phyloP scores from a whole-genome alignment of 2,888 invertebrate genomes.

The Apoda limacodes region DNA sequence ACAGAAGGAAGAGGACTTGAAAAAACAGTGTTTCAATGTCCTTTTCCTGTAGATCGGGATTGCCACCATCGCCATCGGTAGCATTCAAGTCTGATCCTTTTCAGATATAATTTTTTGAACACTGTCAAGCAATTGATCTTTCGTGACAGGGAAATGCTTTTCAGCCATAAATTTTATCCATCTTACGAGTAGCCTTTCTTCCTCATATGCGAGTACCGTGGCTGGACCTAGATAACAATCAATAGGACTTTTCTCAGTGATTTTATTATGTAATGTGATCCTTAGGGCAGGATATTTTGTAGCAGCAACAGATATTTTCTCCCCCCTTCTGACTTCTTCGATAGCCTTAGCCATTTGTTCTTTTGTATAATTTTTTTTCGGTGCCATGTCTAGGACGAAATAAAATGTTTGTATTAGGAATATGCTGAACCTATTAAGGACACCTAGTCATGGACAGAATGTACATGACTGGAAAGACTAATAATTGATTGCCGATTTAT shows the following conservation, averaged over 20 bases:
- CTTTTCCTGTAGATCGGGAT: constrained; percentile 7
- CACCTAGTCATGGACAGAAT: constrained; percentile 9
- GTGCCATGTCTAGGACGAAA: constrained; percentile 15
- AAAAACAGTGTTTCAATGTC: constrained; percentile 2
- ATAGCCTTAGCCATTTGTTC: constrained; percentile 18
- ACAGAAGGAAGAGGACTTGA: no score
- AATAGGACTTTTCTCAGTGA: constrained; percentile 15
- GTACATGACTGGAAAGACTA: constrained; percentile 8
- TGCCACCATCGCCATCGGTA: constrained; percentile 5
- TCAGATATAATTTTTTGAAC: constrained; percentile 19
- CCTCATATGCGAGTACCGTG: constrained; percentile 18
- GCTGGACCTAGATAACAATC: constrained; percentile 16
- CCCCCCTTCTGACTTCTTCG: constrained; percentile 14
- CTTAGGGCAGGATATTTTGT: constrained; percentile 15
- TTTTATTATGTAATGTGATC: constrained; percentile 16
- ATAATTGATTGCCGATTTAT: constrained; percentile 3
- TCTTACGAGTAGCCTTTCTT: constrained; percentile 16
- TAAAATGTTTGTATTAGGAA: background rate
- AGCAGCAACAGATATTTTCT: constrained; percentile 11
- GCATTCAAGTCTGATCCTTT: constrained; percentile 8
- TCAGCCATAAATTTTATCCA: constrained; percentile 24
- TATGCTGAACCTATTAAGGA: background rate
- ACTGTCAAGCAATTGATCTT: constrained; percentile 25
- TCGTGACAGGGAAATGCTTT: constrained; percentile 28
- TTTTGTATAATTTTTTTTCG: constrained; percentile 12